Base-by-base conservation (phyloP, 2,797 vertebrate genomes). In the Brachyrhaphis roseni region DNA sequence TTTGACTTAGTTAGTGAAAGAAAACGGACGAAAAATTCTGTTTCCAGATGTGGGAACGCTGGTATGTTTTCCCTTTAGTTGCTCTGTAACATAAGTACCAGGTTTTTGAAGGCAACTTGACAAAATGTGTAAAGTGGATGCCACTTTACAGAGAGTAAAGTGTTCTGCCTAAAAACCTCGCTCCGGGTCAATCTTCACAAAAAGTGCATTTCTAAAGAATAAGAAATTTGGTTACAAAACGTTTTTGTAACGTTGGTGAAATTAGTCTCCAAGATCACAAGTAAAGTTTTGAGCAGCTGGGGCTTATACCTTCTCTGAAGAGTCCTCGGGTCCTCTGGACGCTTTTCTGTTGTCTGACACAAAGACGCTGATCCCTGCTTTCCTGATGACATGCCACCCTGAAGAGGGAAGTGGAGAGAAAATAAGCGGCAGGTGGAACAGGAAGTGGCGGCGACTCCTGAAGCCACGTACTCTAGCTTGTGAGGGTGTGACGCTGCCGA, bases 301-400 rank as follows among this genome's bases (percentile, higher is more conserved):
- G 18, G 68, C 47, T 57, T 31, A 20, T 91, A 95, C 94, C 92
- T 95, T 90, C 97, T 98, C 90, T 98, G 97, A 75, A 98, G 97
- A 92, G 97, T 97, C 88, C 98, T 95, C 57, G 98, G 98, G 90
- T 99, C 99, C 82, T 96, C 96, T 31, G 97, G 96, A 80, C 96
- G 96, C 91, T 98, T 99, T 79, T 99, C 98, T 89, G 94, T 83
- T 57, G 91, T 72, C 88, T 94, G 94, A 2, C 97, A 93, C 89
- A 96, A 94, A 62, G 96, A 92, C 86, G 90, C 95, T 85, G 97
- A 94, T 95, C 97, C 97, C 94, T 97, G 96, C 87, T 99, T 99
- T 90, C 96, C 96, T 87, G 95, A 95, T 82, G 97, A 95, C 90
- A 97, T 93, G 90, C 91, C 95, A 90, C 97, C 97, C 98, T 99